Conservation (phyloP, 2,797 vertebrate genomes). For the Diglossa cyanea region DNA sequence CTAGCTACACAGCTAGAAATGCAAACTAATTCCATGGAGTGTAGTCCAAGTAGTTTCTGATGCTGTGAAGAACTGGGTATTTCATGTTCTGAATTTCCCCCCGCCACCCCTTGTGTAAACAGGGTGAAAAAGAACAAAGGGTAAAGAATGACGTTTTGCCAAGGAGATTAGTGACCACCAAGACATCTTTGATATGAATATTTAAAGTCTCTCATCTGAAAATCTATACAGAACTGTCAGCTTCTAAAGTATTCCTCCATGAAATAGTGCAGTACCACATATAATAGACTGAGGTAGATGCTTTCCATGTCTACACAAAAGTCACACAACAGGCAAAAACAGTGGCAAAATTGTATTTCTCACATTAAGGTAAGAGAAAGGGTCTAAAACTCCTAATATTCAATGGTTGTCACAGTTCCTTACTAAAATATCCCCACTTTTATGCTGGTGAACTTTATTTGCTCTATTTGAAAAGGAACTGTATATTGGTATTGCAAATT, state of each 20-base stretch:
- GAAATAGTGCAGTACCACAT: neutral
- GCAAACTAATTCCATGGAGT: neutral
- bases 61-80: neutral
- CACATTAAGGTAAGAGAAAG: neutral
- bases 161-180: neutral
- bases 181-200: neutral
- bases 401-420: neutral
- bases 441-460: neutral
- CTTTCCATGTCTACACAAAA: rapidly evolving
- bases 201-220: neutral
- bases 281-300: neutral
- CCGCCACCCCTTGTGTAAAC: neutral
- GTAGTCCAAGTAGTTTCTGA: neutral
- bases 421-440: neutral
- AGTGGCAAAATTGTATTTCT: neutral
- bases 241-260: neutral
- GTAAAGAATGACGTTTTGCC: neutral
- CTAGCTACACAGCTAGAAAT: neutral
- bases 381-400: neutral
- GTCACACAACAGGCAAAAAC: neutral
- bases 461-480: neutral
- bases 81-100: neutral
- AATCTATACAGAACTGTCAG: neutral
- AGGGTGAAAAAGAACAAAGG: neutral
- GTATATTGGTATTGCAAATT: neutral